Conservation (phyloP, 1,140 invertebrate genomes). For the Hylaeus volcanicus region DNA sequence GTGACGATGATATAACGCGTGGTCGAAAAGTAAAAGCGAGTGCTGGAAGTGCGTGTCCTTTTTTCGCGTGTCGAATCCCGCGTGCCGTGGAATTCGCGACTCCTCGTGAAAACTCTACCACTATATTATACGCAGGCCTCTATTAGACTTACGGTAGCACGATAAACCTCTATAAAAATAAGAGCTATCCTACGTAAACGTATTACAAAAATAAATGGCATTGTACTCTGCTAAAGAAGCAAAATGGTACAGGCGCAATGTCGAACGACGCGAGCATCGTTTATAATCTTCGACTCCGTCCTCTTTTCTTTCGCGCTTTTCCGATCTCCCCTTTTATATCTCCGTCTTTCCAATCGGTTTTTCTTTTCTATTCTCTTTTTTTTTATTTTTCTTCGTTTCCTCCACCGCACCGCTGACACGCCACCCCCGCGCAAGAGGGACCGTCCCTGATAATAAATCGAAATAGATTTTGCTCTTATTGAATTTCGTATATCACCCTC, state of each 20-base stretch:
- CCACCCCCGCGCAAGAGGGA: background rate
- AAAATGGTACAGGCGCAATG: conserved; percentile 80
- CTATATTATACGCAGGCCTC: conserved; percentile 78
- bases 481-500: conserved; percentile 33
- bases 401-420: background rate
- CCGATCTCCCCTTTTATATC: background rate
- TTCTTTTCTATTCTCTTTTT: conserved; percentile 1
- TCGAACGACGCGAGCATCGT: conserved; percentile 76
- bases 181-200: conserved; percentile 81
- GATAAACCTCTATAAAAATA: conserved; percentile 82
- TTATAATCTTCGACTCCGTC: conserved; percentile 27
- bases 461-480: conserved; percentile 36
- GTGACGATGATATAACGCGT: no score
- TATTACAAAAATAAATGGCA: conserved; percentile 81
- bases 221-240: conserved; percentile 81
- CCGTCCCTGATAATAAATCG: conserved; percentile 3
- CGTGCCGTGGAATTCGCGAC: conserved; percentile 48
- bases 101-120: conserved; percentile 70
- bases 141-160: conserved; percentile 80
- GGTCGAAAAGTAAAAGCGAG: conserved; percentile 52
- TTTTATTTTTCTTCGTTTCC: background rate
- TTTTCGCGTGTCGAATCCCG: background rate
- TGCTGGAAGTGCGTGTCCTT: conserved; percentile 57
- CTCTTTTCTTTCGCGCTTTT: no score
- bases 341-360: background rate